Base-by-base conservation (phyloP, 2,888 invertebrate genomes). In the Syritta pipiens region DNA sequence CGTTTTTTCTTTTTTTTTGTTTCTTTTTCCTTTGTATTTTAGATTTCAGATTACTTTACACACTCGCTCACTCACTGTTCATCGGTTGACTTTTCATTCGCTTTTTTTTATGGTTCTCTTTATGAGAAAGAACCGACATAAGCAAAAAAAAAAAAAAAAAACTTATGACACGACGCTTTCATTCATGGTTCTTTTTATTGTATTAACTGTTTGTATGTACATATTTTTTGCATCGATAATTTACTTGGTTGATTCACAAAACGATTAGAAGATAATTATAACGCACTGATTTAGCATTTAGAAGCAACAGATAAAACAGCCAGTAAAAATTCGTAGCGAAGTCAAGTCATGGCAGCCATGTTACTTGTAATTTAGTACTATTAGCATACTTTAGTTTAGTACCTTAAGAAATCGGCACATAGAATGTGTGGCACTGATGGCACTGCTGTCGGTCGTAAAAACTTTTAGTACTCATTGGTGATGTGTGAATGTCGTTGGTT, bases 251-350 rank as follows among this genome's bases (percentile, higher is more conserved):
- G 5, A 30, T 63, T 51, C 24, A 51, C 26, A 22, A 49, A 40
- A 20, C 42, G 7, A 63, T 71, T 26, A 30, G 55, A 55, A 10
- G 44, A 7, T 14, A 37, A 46, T 37, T 53, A 49, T 17, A 57
- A 37, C 24, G 40, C 46, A 46, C 44, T 68, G 35, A 51, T 51
- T 44, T 44, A 57, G 6, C 28, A 53, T 59, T 72, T 32, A 49
- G 65, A 65, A 77, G 63, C 77, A 77, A 76, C 76, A 76, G 76
- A 63, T 76, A 76, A 69, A 57, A 67, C 65, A 55, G 51, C 53
- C 65, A 42, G 51, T 53, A 69, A 53, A 67, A 72, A 24, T 53
- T 40, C 53, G 28, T 49, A 60, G 20, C 59, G 26, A 46, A 77
- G 48, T 77, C 69, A 59, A 51, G 30, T 48, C 65, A 60, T 46